phyloP scores from a whole-genome alignment of 2,797 vertebrate genomes.

The Siniperca undulata region DNA sequence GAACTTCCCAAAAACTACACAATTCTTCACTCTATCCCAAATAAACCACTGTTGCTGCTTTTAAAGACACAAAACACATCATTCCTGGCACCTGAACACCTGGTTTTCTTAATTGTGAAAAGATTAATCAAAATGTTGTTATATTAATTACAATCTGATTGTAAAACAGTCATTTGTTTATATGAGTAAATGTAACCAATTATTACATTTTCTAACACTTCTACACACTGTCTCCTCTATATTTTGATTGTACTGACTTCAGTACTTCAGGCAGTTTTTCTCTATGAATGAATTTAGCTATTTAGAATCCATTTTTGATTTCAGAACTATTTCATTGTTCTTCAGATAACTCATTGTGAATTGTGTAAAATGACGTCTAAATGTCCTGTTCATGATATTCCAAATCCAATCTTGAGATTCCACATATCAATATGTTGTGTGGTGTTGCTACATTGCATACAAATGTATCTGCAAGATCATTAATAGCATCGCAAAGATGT shows the following conservation, averaged over 20 bases:
- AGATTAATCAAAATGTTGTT: not conserved
- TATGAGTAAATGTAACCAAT: not conserved
- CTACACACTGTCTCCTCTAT: not conserved
- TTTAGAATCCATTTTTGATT: slow-evolving; percentile 23
- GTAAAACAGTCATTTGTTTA: not conserved
- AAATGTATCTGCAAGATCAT: slow-evolving; percentile 55
- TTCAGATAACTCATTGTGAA: slow-evolving; percentile 19
- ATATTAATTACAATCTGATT: not conserved
- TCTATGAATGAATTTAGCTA: slow-evolving; percentile 14
- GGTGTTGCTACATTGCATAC: slow-evolving; percentile 16
- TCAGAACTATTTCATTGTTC: slow-evolving; percentile 28
- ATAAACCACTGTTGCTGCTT: not conserved
- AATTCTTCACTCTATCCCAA: not conserved
- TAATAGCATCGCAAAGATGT: slow-evolving; percentile 54
- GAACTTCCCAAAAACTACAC: too few species aligned
- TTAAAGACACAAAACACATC: not conserved
- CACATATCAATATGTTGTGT: slow-evolving; percentile 15
- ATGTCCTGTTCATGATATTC: slow-evolving; percentile 36
- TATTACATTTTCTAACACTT: not conserved
- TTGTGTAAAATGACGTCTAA: slow-evolving; percentile 54
- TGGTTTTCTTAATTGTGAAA: not conserved
- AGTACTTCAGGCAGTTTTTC: not conserved
- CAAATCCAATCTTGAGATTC: slow-evolving; percentile 36
- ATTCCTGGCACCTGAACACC: not conserved
- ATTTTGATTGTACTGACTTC: not conserved